Evolutionary conservation across 2,113 vertebrate genomes (phyloP).

Genomic region (Bujurquina vittata): DNA sequence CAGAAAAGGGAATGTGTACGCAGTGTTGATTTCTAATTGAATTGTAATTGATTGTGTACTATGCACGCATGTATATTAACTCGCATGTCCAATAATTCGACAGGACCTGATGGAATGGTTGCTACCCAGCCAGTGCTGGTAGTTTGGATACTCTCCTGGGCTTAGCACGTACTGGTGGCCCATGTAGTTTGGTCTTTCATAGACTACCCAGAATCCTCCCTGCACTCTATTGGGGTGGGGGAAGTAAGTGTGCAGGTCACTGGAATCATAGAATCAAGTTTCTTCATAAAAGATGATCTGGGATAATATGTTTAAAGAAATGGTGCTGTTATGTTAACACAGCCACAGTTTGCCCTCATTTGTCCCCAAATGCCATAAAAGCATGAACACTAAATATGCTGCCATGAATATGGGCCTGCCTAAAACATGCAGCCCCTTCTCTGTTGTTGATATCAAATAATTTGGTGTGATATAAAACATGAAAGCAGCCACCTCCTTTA

Average conservation of each 20-base stretch:
- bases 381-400: neutral
- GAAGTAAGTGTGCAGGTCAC: conserved; percentile 68
- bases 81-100: conserved; percentile 58
- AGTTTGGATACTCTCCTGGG: conserved; percentile 72
- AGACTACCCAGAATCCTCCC: conserved; percentile 75
- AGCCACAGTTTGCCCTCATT: neutral
- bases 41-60: neutral
- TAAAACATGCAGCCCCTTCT: conserved; percentile 35
- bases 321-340: neutral
- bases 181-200: conserved; percentile 69
- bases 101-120: conserved; percentile 72
- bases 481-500: conserved; percentile 26
- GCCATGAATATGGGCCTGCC: neutral
- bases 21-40: neutral
- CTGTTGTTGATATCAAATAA: conserved; percentile 13
- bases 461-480: conserved; percentile 7
- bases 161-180: conserved; percentile 71
- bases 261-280: conserved; percentile 70
- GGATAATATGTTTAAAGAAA: neutral
- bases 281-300: conserved; percentile 73
- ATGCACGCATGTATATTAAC: neutral
- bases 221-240: conserved; percentile 70
- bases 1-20: neutral
- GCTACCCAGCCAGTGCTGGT: conserved; percentile 72
- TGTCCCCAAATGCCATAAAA: neutral